phyloP scores from a whole-genome alignment of 1,140 invertebrate genomes.

The Bactericera cockerelli region DNA sequence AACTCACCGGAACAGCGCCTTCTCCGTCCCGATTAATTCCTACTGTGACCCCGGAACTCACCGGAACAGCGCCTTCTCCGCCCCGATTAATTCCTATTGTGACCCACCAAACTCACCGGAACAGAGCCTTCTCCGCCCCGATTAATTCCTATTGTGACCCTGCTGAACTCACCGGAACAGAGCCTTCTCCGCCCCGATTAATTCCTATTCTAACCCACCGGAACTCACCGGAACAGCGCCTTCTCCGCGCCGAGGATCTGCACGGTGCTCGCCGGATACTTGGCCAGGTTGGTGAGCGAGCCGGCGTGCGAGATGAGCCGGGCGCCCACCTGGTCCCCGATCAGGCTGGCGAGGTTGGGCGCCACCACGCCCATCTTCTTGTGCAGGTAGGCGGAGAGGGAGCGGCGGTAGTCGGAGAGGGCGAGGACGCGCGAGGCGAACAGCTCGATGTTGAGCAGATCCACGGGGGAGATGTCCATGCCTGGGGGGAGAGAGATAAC shows the following conservation, averaged over 20 bases:
- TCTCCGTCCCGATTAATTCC: too few species aligned
- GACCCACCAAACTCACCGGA: too few species aligned
- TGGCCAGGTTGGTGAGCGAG: conserved; percentile 89
- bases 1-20: too few species aligned
- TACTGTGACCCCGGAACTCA: too few species aligned
- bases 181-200: too few species aligned
- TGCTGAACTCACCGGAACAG: too few species aligned
- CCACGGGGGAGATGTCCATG: conserved; percentile 93
- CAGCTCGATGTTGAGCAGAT: conserved; percentile 89
- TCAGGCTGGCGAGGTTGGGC: conserved; percentile 86
- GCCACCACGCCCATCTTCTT: conserved; percentile 96
- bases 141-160: too few species aligned
- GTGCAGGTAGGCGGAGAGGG: conserved; percentile 83
- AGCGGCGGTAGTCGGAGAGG: conserved; percentile 63
- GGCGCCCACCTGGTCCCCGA: conserved; percentile 93
- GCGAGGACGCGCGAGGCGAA: conserved; percentile 83
- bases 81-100: too few species aligned
- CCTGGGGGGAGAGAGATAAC: conserved; percentile 32
- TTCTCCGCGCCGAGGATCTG: conserved; percentile 98
- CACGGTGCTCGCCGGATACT: conserved; percentile 94
- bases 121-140: too few species aligned
- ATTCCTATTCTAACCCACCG: too few species aligned
- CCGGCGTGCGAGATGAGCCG: conserved; percentile 90
- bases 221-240: conserved; percentile 60
- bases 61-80: too few species aligned